These are phyloP conservation scores for Onchidella celtica DNA, from an alignment of 2,888 invertebrate species.

Conservation along the genomic window DNA sequence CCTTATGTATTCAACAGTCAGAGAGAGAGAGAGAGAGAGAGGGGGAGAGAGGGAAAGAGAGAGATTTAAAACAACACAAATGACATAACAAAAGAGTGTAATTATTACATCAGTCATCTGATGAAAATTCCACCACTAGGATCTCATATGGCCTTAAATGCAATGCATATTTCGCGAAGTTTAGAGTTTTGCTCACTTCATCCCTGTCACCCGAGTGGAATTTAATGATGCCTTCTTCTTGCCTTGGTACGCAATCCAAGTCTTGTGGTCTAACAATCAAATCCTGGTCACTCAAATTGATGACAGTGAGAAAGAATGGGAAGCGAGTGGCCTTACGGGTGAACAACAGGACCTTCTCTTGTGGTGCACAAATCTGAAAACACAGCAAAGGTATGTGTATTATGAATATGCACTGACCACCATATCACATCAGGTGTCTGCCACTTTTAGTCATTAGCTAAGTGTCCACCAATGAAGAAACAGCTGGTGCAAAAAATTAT, in stretches of 20 bases:
- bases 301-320: conserved; percentile 72
- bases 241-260: conserved; percentile 45
- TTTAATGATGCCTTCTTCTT: conserved; percentile 58
- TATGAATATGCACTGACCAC: too few species aligned
- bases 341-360: conserved; percentile 68
- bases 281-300: conserved; percentile 69
- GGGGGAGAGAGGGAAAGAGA: too few species aligned
- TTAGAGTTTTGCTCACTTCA: conserved; percentile 19
- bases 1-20: too few species aligned
- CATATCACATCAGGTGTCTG: too few species aligned
- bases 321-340: conserved; percentile 75
- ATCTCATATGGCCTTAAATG: conserved; percentile 49
- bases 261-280: conserved; percentile 55
- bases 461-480: too few species aligned
- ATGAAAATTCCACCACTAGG: conserved; percentile 51
- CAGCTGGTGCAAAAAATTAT: too few species aligned
- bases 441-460: too few species aligned
- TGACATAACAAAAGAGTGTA: too few species aligned
- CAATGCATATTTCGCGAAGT: conserved; percentile 36
- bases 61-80: too few species aligned
- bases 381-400: not conserved
- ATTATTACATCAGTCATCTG: too few species aligned
- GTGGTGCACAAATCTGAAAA: conserved; percentile 27
- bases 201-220: conserved; percentile 60
- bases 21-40: too few species aligned